These are phyloP conservation scores for Glossosoma conforme DNA, from an alignment of 1,140 invertebrate species.

Conservation along the genomic window DNA sequence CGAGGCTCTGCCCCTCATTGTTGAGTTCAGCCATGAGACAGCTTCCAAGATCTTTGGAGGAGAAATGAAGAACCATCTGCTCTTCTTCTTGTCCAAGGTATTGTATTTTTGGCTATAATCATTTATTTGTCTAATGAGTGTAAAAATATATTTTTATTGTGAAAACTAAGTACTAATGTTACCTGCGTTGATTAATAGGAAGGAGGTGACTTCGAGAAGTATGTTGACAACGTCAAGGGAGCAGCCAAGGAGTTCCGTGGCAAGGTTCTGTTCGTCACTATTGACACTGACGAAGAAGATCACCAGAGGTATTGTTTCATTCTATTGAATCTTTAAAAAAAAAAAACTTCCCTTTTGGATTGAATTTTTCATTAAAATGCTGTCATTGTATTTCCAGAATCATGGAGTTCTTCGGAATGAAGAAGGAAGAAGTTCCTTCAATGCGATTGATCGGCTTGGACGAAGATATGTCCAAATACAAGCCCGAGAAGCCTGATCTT, in stretches of 20 bases:
- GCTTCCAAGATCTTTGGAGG: constrained; percentile 96
- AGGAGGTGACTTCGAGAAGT: constrained; percentile 74
- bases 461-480: constrained; percentile 98
- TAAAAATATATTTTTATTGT: background rate
- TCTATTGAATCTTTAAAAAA: background rate
- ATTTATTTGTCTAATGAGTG: background rate
- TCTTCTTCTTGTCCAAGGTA: constrained; percentile 89
- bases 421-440: constrained; percentile 84
- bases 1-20: constrained; percentile 86
- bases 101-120: background rate
- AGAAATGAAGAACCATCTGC: constrained; percentile 92
- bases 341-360: background rate
- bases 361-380: background rate
- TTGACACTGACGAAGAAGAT: constrained; percentile 93
- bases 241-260: constrained; percentile 87
- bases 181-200: constrained; percentile 42
- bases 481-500: constrained; percentile 78
- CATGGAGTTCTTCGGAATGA: constrained; percentile 98
- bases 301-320: constrained; percentile 65
- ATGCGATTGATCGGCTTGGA: constrained; percentile 91
- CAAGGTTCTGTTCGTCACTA: constrained; percentile 91
- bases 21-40: constrained; percentile 97
- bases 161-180: constrained; percentile 3
- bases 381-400: constrained; percentile 53
- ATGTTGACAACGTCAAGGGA: constrained; percentile 67